Percentiles rank a stretch among this genome's conserved stretches.
Conservation (phyloP, 30 jellyfish, hydroid and myxozoan species). For the Aurelia sp. region DNA sequence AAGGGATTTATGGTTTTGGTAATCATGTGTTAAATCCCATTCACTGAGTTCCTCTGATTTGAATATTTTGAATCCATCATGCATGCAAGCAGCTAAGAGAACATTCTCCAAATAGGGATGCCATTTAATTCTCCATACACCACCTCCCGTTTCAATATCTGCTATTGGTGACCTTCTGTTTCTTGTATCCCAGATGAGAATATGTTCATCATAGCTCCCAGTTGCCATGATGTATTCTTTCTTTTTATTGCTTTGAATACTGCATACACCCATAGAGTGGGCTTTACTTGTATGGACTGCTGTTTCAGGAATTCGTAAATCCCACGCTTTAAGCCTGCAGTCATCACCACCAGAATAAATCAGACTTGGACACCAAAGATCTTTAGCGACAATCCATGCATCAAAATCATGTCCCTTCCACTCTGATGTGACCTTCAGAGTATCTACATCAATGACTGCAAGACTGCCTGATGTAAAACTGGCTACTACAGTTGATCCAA, state of each 20-base stretch:
- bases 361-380: slow-evolving; percentile 18
- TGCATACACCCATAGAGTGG: slow-evolving; percentile 92
- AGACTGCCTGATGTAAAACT: slow-evolving; percentile 80
- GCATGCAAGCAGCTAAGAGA: slow-evolving; percentile 93
- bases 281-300: slow-evolving; percentile 64
- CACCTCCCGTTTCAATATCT: slow-evolving; percentile 82
- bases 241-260: slow-evolving; percentile 70
- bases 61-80: slow-evolving; percentile 84
- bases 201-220: slow-evolving; percentile 91
- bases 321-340: slow-evolving; percentile 84
- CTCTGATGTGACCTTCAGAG: not conserved
- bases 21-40: slow-evolving; percentile 21
- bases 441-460: slow-evolving; percentile 27
- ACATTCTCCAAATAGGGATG: slow-evolving; percentile 57
- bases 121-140: slow-evolving; percentile 98
- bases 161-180: slow-evolving; percentile 62
- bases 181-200: slow-evolving; percentile 85
- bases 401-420: slow-evolving; percentile 92
- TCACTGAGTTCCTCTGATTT: slow-evolving; percentile 11
- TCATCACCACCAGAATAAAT: slow-evolving; percentile 93
- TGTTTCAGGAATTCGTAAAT: slow-evolving; percentile 43
- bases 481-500: slow-evolving; percentile 26
- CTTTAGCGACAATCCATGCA: slow-evolving; percentile 94
- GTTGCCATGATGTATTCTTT: slow-evolving; percentile 43
- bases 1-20: slow-evolving; percentile 74